Base-by-base conservation (phyloP, 2,888 invertebrate genomes). In the Mythimna vitellina region DNA sequence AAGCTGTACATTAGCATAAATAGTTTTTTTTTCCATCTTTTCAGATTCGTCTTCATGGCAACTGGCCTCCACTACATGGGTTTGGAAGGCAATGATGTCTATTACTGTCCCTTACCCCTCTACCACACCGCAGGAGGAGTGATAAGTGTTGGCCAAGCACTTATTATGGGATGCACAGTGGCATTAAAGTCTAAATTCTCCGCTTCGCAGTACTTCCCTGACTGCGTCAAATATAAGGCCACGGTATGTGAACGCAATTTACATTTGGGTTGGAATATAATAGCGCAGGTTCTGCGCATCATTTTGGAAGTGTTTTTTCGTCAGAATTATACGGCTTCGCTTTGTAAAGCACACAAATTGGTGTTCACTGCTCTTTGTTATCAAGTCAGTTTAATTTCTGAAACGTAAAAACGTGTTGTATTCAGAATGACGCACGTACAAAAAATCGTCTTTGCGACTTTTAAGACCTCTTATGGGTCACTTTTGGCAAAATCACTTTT, bases 101-200 rank as follows among this genome's bases (percentile, higher is more conserved):
- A 99, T 85, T 99, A 99, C 93, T 98, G 98, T 29, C 98, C 99
- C 0, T 96, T 99, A 83, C 99, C 99, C 0, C 96, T 99, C n/a
- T 99, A 99, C 93, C 99, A 99, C 92, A 99, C 99, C 0, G 99
- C 99, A 0, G 99, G 99, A 22, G 99, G 99, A 14, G 97, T 98
- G 69, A 97, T 99, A 95, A 97, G 98, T 69, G 96, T 98, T 61
- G 99, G 99, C 0, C 98, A 99, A 90, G 97, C 98, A 65, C 86
- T 98, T 73, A 94, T 98, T 67, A 97, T 97, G 92, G 99, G 99
- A 17, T 97, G 97, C 74, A 98, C 99, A 0, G 97, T 98, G 63
- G 98, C 98, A 0, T 97, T 99, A 63, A 97, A 98, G 64, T 97
- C 97, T 86, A 99, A 99, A 94, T 99, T 99, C 94, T 99, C 99